Percentiles rank a stretch among this genome's conserved stretches.
These are phyloP conservation scores for Elephantulus edwardii DNA, from an alignment of 2,113 vertebrate species.

Conservation along the genomic window DNA sequence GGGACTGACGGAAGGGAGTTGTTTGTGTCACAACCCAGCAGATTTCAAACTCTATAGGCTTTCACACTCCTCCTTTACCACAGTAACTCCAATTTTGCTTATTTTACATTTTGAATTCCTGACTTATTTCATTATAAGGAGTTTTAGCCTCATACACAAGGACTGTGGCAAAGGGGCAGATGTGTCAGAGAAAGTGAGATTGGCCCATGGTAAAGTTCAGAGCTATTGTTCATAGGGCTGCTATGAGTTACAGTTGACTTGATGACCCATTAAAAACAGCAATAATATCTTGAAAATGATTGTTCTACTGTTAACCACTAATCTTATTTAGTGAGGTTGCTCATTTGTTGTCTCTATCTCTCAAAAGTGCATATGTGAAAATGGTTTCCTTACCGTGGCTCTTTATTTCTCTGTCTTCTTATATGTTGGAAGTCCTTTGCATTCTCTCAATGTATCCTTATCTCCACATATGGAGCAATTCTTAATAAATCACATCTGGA, in stretches of 20 bases:
- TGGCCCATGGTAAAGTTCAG: too few species aligned
- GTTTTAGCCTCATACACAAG: too few species aligned
- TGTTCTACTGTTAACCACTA: background rate
- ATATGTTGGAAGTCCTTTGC: background rate
- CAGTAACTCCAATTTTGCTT: background rate
- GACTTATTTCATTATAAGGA: background rate
- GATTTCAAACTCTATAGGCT: rapidly evolving
- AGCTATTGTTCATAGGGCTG: too few species aligned
- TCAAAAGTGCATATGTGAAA: background rate
- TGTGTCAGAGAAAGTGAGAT: too few species aligned
- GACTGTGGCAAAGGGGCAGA: too few species aligned
- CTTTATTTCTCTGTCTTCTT: slow-evolving; percentile 6
- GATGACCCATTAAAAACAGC: too few species aligned
- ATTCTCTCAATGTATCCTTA: background rate
- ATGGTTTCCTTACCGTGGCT: background rate
- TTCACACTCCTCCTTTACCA: background rate
- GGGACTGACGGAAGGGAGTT: background rate
- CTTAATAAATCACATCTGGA: background rate
- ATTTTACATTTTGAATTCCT: background rate
- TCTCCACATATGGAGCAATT: background rate
- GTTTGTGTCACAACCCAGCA: background rate
- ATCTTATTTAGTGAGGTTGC: background rate
- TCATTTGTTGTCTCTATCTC: background rate
- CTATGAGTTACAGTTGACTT: too few species aligned
- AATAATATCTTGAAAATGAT: background rate